Evolutionary conservation across 2,888 invertebrate genomes (phyloP), one percentile per base, ranked within the genome.

Genomic region (Zygogramma bicolorata): DNA sequence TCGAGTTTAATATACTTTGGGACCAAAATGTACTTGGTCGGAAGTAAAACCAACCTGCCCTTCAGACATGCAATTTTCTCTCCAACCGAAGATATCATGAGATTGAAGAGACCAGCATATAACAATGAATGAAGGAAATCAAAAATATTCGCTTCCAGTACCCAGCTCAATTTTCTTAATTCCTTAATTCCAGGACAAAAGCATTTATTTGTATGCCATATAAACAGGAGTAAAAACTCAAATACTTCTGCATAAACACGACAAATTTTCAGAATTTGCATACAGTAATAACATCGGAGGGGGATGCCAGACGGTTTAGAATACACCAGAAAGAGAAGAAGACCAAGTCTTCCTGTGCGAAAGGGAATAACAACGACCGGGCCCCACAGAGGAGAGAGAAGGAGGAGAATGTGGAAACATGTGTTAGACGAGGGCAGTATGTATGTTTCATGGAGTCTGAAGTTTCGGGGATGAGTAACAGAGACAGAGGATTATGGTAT

Each of bases 171-270:
- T 84, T 83, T 83, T 83, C 82, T 83, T 83, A 83, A 84, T 83
- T 83, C 81, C 74, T 76, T 76, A 81, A 83, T 82, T 83, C 81
- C 76, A 77, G 82, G 81, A 83, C 81, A 83, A 81, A 81, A 82
- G 81, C 83, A 79, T 81, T 81, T 82, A 81, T 83, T 82, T 83
- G 82, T 80, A 79, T 78, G 81, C 79, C 79, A 80, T 80, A 81
- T 81, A 81, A 83, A 81, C 81, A 81, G 76, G 74, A 77, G 76
- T 78, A 78, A 84, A 83, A 84, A 82, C 81, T 81, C 81, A 80
- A 83, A 82, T 82, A 84, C 84, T 84, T 84, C 83, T 84, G 80
- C 88, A 83, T 84, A 84, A 85, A 84, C 84, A 84, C 83, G 82
- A 84, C 84, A 84, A 85, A 85, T 85, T 84, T 68, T 68, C 82